phyloP scores from a whole-genome alignment of 2,888 invertebrate species.

The Drosophila nr. perissopoda region DNA sequence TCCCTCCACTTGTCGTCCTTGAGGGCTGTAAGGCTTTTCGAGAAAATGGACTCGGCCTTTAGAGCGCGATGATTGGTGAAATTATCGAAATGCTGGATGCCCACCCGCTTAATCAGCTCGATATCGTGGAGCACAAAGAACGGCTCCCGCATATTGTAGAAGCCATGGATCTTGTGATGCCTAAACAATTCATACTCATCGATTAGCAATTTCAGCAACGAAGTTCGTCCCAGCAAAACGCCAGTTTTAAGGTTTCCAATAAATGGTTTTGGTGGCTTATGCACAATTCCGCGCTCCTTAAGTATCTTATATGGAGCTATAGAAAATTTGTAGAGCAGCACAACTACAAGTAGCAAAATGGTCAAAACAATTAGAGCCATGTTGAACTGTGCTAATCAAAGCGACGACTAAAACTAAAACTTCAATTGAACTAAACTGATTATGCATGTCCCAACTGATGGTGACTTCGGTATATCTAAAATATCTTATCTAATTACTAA shows the following conservation, averaged over 20 bases:
- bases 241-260: conserved; percentile 50
- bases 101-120: conserved; percentile 86
- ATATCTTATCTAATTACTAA: background rate
- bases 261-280: conserved; percentile 48
- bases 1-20: conserved; percentile 84
- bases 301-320: conserved; percentile 44
- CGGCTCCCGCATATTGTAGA: conserved; percentile 84
- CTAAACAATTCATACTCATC: conserved; percentile 30
- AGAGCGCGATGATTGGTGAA: conserved; percentile 85
- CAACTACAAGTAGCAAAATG: conserved; percentile 29
- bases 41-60: conserved; percentile 79
- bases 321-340: conserved; percentile 50
- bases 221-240: conserved; percentile 28
- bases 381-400: conserved; percentile 17
- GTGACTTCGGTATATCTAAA: background rate
- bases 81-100: conserved; percentile 87
- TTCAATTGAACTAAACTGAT: background rate
- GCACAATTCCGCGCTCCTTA: conserved; percentile 49
- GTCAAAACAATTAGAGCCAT: conserved; percentile 44
- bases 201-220: conserved; percentile 48
- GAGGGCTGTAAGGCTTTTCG: conserved; percentile 85
- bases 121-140: conserved; percentile 85
- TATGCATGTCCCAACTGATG: background rate
- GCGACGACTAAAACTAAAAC: conserved; percentile 17
- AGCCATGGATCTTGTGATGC: conserved; percentile 84